Evolutionary conservation across 92 coral and sea anemone species (phyloP).

Genomic region (Parazoanthus darwini): DNA sequence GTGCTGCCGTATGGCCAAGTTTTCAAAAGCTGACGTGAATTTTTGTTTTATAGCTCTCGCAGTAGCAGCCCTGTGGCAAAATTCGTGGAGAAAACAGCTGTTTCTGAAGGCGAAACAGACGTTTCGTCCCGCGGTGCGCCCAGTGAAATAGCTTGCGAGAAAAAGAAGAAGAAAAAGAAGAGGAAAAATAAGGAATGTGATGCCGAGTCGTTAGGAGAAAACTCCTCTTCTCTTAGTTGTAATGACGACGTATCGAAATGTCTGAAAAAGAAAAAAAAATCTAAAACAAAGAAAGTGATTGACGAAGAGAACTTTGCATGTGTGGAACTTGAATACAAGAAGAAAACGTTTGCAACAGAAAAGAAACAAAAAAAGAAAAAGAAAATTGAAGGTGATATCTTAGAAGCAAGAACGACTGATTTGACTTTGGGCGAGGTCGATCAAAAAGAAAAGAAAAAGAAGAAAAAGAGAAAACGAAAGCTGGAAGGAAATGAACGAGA

Average conservation of each 20-base stretch:
- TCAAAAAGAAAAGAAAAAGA: neutral
- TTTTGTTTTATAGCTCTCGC: conserved; percentile 38
- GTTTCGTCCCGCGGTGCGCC: neutral
- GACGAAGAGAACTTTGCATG: neutral
- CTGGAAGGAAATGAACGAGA: neutral
- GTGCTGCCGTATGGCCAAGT: neutral
- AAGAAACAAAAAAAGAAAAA: neutral
- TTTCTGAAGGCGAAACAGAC: conserved; percentile 24
- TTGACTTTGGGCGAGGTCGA: neutral
- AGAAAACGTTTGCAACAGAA: neutral
- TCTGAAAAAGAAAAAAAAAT: neutral
- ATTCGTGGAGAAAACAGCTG: conserved; percentile 31
- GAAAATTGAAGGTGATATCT: neutral
- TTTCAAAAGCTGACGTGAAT: neutral
- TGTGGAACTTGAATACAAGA: neutral
- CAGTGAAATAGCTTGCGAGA: neutral
- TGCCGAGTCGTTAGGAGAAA: neutral
- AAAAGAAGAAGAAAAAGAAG: neutral
- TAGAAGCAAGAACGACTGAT: neutral
- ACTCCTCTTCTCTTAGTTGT: neutral
- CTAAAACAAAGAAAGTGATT: neutral
- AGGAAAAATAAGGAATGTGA: neutral
- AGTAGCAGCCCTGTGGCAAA: conserved; percentile 46
- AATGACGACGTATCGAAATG: neutral
- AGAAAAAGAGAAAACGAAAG: neutral